A percentile compares a stretch with the other conserved stretches of the same genome.
These are phyloP conservation scores for Riptortus pedestris DNA, from an alignment of 1,140 invertebrate genomes.

Conservation along the genomic window DNA sequence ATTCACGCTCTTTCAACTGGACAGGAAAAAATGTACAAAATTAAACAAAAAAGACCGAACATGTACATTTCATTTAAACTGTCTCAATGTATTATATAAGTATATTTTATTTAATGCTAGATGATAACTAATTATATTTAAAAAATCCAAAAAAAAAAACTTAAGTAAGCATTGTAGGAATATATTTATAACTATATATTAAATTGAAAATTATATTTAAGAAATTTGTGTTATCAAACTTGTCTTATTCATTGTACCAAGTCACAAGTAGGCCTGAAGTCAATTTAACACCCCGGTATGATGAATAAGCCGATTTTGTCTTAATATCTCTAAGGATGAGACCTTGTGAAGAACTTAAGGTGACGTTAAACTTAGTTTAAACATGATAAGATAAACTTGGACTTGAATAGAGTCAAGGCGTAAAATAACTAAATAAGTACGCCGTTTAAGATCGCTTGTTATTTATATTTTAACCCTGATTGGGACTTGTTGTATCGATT, in stretches of 20 bases:
- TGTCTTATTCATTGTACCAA: conserved; percentile 7
- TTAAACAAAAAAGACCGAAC: neutral
- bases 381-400: conserved; percentile 4
- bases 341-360: neutral
- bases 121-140: too few species aligned
- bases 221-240: neutral
- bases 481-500: neutral
- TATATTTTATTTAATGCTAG: too few species aligned
- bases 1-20: neutral
- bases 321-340: neutral
- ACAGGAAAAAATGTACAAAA: neutral
- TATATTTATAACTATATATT: neutral
- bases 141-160: too few species aligned
- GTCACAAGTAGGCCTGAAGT: conserved; percentile 13
- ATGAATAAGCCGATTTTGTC: neutral
- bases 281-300: neutral
- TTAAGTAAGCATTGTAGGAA: too few species aligned
- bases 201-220: neutral
- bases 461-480: neutral
- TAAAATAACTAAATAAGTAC: neutral
- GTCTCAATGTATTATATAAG: too few species aligned
- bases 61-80: neutral
- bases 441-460: conserved; percentile 6
- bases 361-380: neutral
- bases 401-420: neutral